A percentile compares a stretch with the other conserved stretches of the same genome.
Evolutionary conservation across 2,888 invertebrate species (phyloP).

Genomic region (Capitulum mitella): DNA sequence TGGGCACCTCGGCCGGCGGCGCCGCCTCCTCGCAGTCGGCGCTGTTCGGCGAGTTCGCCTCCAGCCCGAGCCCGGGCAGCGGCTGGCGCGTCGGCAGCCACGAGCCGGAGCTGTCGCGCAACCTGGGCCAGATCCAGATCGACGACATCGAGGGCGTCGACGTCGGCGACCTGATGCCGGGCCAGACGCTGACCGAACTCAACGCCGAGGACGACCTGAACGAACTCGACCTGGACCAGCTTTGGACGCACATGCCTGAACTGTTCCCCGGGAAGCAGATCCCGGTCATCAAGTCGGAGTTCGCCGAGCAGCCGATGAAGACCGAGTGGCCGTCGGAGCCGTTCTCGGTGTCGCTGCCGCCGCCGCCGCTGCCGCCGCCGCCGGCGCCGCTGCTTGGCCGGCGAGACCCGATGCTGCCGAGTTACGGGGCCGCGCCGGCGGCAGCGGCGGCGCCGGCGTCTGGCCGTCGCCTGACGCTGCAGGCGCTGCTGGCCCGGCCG

Average conservation of each 20-base stretch:
- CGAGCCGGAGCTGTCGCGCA: slow-evolving; percentile 11
- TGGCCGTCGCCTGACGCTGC: not conserved
- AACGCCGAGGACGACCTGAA: not conserved
- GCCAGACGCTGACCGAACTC: not conserved
- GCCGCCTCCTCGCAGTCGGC: not conserved
- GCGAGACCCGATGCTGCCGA: not conserved
- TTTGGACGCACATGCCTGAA: not conserved
- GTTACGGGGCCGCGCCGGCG: not conserved
- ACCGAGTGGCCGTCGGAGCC: not conserved
- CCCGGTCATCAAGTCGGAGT: not conserved
- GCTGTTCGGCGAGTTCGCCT: not conserved
- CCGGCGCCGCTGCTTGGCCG: not conserved
- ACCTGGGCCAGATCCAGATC: slow-evolving; percentile 8
- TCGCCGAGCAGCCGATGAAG: not conserved
- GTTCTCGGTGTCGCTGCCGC: not conserved
- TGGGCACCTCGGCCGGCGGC: not conserved
- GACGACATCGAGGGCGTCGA: slow-evolving; percentile 21
- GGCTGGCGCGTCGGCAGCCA: slow-evolving; percentile 1
- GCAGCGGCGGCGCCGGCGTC: not conserved
- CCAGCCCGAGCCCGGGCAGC: not conserved
- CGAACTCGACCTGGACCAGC: not conserved
- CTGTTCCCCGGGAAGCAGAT: not conserved
- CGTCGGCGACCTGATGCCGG: not conserved
- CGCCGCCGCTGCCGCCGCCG: not conserved
- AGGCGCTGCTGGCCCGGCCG: slow-evolving; percentile 3